Percentiles rank a stretch among this genome's conserved stretches.
These are phyloP conservation scores for Vicugna pacos DNA, from an alignment of 2,113 vertebrate genomes.

Conservation along the genomic window DNA sequence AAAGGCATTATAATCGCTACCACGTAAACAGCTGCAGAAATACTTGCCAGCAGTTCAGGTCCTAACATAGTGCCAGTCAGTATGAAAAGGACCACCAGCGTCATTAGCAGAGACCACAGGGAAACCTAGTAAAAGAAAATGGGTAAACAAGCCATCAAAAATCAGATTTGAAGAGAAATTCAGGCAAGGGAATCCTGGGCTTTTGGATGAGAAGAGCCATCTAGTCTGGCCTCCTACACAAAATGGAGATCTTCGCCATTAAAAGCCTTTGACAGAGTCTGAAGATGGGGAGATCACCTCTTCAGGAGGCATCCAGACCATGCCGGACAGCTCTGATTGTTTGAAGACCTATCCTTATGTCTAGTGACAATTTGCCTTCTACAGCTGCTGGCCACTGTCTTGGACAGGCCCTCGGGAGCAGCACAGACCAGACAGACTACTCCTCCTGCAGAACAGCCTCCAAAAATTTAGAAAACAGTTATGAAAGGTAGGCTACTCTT, in stretches of 20 bases:
- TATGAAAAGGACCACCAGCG: constrained; percentile 96
- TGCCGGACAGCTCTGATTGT: background rate
- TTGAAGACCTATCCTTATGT: background rate
- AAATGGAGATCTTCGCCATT: background rate
- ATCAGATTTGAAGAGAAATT: background rate
- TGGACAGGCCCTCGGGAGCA: background rate
- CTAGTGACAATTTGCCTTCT: background rate
- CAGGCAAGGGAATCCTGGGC: background rate
- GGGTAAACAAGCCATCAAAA: constrained; percentile 25
- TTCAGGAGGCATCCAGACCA: background rate
- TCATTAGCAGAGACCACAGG: constrained; percentile 96
- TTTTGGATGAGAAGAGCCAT: background rate
- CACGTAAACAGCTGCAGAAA: constrained; percentile 94
- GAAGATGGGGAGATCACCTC: background rate
- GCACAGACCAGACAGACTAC: background rate
- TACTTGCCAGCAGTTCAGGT: constrained; percentile 93
- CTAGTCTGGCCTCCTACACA: background rate
- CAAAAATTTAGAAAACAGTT: background rate
- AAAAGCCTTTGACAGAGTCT: background rate
- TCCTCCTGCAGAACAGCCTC: background rate
- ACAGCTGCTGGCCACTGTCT: background rate
- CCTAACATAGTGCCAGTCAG: constrained; percentile 97
- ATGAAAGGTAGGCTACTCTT: background rate
- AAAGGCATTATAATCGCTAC: constrained; percentile 96
- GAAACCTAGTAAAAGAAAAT: constrained; percentile 90